Evolutionary conservation across 2,797 vertebrate species (phyloP), one percentile per base, ranked within the genome.

Genomic region (Calcarius lapponicus): DNA sequence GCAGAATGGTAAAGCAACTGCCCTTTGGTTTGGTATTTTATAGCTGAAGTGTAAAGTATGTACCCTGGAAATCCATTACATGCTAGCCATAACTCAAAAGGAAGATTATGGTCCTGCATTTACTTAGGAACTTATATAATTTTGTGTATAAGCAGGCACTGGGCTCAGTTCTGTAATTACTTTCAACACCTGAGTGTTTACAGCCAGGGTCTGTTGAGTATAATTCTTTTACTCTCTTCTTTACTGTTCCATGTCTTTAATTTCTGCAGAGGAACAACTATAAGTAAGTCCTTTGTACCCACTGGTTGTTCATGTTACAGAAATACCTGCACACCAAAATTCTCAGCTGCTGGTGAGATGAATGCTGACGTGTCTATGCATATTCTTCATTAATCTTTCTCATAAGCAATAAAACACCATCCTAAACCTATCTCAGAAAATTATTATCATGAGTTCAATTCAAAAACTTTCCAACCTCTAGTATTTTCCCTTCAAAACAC

Each of bases 391-490:
- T 91, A 45, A 54, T 65, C 42, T 90, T 97, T 48, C 71, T 42
- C 42, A 80, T 82, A 56, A 97, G 94, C 89, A 97, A 91, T 97
- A 96, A 95, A 72, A 93, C 47, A 61, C 66, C 28, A 25, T 79
- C 75, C 61, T 71, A 54, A 69, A 57, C 22, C 31, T 60, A 57
- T 50, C 17, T 72, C 53, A 80, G 43, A 92, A 78, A 90, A 48
- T 36, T 65, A 50, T 22, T 21, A 50, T 25, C 47, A 56, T 80
- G 29, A 32, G 22, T 64, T 70, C 24, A 89, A 45, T 76, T 70
- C 2, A 61, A 26, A 95, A 60, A 22, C 40, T 65, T 64, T 9
- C 34, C 78, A 80, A 76, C 51, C 14, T 83, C 21, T 83, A 22
- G 16, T 76, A 50, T 72, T 47, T 84, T 89, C 12, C 50, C 50